These are phyloP conservation scores for Lepidothrix coronata DNA, from an alignment of 2,113 vertebrate genomes.

Conservation along the genomic window DNA sequence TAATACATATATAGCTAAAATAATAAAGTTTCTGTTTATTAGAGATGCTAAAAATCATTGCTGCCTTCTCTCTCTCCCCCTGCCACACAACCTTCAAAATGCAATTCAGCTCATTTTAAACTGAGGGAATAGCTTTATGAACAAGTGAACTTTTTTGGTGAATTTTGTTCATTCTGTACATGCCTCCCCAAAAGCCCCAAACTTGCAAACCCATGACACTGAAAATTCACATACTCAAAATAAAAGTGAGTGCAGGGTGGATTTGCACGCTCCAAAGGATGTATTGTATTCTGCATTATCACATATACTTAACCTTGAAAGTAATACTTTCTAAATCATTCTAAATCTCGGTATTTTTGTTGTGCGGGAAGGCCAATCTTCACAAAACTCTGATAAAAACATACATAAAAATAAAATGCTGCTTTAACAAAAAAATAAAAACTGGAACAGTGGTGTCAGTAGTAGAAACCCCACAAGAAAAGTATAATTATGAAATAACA, in stretches of 20 bases:
- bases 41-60: neutral
- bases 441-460: neutral
- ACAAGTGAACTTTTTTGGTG: neutral
- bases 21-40: neutral
- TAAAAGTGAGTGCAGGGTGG: neutral
- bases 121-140: neutral
- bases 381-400: neutral
- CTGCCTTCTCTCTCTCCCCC: neutral
- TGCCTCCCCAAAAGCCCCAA: neutral
- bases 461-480: neutral
- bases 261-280: rapidly evolving
- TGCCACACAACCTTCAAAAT: neutral
- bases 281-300: neutral
- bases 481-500: neutral
- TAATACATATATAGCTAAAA: neutral
- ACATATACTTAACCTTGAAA: neutral
- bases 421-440: neutral
- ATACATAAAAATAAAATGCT: neutral
- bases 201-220: neutral
- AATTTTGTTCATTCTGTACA: neutral
- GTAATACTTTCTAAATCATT: neutral
- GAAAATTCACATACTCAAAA: neutral
- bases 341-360: neutral
- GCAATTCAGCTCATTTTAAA: neutral
- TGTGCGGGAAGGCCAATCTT: neutral